phyloP scores from a whole-genome alignment of 2,797 vertebrate species.

The Jordanella pulchra region DNA sequence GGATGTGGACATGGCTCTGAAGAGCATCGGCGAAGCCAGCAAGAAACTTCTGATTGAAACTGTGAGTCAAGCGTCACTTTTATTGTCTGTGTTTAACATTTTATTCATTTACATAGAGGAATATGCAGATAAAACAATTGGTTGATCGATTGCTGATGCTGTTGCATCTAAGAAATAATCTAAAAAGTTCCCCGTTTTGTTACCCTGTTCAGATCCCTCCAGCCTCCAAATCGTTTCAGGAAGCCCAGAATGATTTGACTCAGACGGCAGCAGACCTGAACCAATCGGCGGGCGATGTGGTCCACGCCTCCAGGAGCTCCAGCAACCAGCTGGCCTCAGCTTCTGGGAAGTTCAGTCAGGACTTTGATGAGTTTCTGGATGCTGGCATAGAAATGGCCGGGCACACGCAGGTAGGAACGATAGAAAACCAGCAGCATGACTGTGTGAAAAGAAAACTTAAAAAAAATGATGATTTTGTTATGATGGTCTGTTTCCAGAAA shows the following conservation, averaged over 20 bases:
- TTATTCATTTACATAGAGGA: neutral
- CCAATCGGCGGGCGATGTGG: conserved; percentile 96
- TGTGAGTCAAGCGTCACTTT: conserved; percentile 74
- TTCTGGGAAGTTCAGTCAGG: conserved; percentile 96
- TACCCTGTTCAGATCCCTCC: conserved; percentile 84
- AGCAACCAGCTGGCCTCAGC: conserved; percentile 92
- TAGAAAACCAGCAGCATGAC: neutral
- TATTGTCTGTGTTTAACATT: neutral
- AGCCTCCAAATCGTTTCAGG: conserved; percentile 94
- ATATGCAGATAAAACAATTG: no score
- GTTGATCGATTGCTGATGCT: no score
- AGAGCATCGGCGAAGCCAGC: conserved; percentile 97
- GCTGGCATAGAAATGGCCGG: conserved; percentile 99
- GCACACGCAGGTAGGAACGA: conserved; percentile 87
- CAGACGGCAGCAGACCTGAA: conserved; percentile 95
- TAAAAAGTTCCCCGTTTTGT: neutral
- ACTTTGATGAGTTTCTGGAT: conserved; percentile 98
- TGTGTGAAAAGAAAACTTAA: neutral
- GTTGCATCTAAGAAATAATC: neutral
- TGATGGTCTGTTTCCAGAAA: conserved; percentile 77
- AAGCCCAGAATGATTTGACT: conserved; percentile 94
- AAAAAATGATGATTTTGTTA: neutral
- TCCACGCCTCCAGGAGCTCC: conserved; percentile 91
- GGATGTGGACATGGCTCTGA: conserved; percentile 96
- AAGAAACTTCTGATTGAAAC: conserved; percentile 96